A percentile compares a stretch with the other conserved stretches of the same genome.
Evolutionary conservation across 2,113 vertebrate species (phyloP).

Genomic region (Elephantulus edwardii): DNA sequence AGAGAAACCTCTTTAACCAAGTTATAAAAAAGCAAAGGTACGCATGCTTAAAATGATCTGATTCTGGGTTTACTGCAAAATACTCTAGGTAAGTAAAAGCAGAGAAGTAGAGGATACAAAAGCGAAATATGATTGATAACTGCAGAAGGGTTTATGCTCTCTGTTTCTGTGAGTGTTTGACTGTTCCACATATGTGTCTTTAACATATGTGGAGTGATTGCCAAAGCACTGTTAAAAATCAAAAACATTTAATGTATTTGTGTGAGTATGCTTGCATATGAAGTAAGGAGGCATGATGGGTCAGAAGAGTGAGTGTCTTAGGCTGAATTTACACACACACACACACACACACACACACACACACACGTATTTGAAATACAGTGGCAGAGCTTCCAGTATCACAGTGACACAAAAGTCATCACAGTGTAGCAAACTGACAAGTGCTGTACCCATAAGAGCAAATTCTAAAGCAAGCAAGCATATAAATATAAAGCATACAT

Average conservation of each 20-base stretch:
- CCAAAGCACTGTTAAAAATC: background rate
- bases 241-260: background rate
- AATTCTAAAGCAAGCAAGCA: too few relatives aligned
- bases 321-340: too few relatives aligned
- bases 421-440: too few relatives aligned
- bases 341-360: too few relatives aligned
- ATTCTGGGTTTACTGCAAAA: background rate
- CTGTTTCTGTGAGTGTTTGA: background rate
- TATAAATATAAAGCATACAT: too few relatives aligned
- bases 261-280: background rate
- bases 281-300: background rate
- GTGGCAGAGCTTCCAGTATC: too few relatives aligned
- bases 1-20: too few relatives aligned
- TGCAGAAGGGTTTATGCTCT: background rate
- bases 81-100: background rate
- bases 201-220: fast-evolving
- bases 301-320: background rate
- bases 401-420: too few relatives aligned
- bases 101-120: background rate
- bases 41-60: background rate
- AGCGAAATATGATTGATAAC: too few relatives aligned
- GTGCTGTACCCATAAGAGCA: too few relatives aligned
- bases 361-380: too few relatives aligned
- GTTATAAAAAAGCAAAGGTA: background rate
- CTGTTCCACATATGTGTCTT: background rate